phyloP scores from a whole-genome alignment of 2,888 invertebrate genomes.

The Hemicrepidius hirtus region DNA sequence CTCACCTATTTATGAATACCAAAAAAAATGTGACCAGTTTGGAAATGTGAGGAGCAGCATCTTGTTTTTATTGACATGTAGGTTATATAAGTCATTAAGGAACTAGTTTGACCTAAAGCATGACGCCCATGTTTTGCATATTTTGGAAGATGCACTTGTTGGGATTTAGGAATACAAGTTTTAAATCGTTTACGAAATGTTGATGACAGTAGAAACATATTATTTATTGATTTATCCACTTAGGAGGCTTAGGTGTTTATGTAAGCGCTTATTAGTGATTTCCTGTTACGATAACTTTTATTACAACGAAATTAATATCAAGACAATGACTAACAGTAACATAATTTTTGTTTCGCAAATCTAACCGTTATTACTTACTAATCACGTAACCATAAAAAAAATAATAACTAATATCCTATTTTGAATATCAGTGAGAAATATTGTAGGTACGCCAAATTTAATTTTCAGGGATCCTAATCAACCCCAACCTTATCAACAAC shows the following conservation, averaged over 20 bases:
- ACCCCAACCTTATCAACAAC: not conserved
- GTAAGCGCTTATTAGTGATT: too few species aligned
- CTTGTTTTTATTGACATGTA: constrained; percentile 4
- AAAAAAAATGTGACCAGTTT: constrained; percentile 1
- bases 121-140: not conserved
- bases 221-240: too few species aligned
- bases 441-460: not conserved
- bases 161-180: not conserved
- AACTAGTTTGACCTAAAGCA: constrained; percentile 7
- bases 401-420: too few species aligned
- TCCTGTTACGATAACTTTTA: too few species aligned
- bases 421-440: too few species aligned
- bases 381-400: too few species aligned
- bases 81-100: constrained; percentile 1
- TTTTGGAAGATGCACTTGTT: not conserved
- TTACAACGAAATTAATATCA: too few species aligned
- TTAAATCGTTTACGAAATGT: constrained; percentile 14
- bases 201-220: not conserved
- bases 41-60: constrained; percentile 2
- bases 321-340: too few species aligned
- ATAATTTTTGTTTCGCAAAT: too few species aligned
- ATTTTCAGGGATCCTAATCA: constrained; percentile 12
- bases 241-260: too few species aligned
- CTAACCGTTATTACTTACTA: too few species aligned
- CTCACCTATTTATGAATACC: constrained; percentile 13